Evolutionary conservation across 2,113 vertebrate genomes (phyloP).

Genomic region (Catagonus wagneri): DNA sequence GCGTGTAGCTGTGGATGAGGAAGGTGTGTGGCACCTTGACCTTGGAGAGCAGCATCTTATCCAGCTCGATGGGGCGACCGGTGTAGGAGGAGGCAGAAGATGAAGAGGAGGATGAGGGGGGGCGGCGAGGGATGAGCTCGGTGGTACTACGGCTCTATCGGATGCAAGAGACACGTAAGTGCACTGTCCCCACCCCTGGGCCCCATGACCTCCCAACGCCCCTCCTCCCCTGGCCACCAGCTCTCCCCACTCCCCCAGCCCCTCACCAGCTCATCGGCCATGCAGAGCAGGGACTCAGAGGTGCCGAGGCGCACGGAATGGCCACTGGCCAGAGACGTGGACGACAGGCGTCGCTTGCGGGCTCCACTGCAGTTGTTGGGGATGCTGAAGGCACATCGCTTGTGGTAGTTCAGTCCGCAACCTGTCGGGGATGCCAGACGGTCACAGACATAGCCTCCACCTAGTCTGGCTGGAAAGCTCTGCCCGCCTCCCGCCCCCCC

Average conservation of each 20-base stretch:
- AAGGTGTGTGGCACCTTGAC: constrained; percentile 96
- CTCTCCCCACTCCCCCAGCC: not conserved
- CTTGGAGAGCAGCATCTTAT: constrained; percentile 94
- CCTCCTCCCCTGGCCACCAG: not conserved
- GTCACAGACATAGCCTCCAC: not conserved
- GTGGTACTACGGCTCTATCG: constrained; percentile 89
- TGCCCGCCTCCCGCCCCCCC: not conserved
- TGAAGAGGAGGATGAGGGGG: constrained; percentile 82
- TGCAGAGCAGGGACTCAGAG: constrained; percentile 87
- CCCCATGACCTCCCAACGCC: not conserved
- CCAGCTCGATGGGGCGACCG: constrained; percentile 93
- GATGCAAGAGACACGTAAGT: not conserved
- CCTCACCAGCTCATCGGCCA: constrained; percentile 82
- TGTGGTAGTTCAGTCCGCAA: constrained; percentile 96
- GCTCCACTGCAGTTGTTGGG: constrained; percentile 96
- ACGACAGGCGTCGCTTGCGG: constrained; percentile 93
- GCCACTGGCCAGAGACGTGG: constrained; percentile 92
- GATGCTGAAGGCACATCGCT: constrained; percentile 96
- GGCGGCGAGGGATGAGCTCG: constrained; percentile 86
- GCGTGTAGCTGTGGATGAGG: constrained; percentile 93
- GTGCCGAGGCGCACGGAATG: constrained; percentile 92
- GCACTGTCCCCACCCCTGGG: fast-evolving
- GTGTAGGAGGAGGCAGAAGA: constrained; percentile 91
- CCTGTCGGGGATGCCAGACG: constrained; percentile 85
- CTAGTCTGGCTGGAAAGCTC: not conserved